Evolutionary conservation across 2,113 vertebrate genomes (phyloP), one percentile per base, ranked within the genome.

Genomic region (Elephas maximus): DNA sequence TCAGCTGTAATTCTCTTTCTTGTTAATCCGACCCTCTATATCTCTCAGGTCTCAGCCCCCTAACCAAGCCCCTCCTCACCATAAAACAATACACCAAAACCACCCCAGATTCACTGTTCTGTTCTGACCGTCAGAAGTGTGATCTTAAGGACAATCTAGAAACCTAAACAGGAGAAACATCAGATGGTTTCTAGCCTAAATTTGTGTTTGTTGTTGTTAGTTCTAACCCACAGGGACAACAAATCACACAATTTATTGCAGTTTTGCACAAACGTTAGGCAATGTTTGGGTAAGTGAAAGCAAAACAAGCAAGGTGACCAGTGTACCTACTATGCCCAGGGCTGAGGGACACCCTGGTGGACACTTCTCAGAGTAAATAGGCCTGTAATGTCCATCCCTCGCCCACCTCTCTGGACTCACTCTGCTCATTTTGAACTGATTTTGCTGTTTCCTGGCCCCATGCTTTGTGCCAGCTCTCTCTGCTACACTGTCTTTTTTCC

Each of bases 331-430:
- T 53, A 5, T 71, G 80, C 18, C 33, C 65, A 69, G 65, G 48
- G 41, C 74, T 79, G 23, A 28, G 10, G 45, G 24, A 18, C 2
- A 44, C 5, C 9, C 28, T 0, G 1, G 20, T 30, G 60, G 8
- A 21, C 7, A 21, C 8, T 44, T 57, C 37, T 30, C 60, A 14
- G n/a, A 48, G 48, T 8, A 67, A 9, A n/a, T 5, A 44, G 41
- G 6, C n/a, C 26, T 33, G 65, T 11, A 2, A 0, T 8, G 5
- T 2, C 45, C 30, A 3, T 6, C 44, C 30, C n/a, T 62, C 1
- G 0, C 20, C 20, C 7, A 0, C n/a, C 23, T 33, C 2, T 57
- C 11, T 3, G 20, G 15, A 3, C 1, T 71, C 28, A 24, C 30
- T 30, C 3, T 41, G 26, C n/a, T 84, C 30, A 0, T n/a, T 86